A percentile compares a stretch with the other conserved stretches of the same genome.
phyloP scores from a whole-genome alignment of 2,113 vertebrate species.

The Ammodytes dubius region DNA sequence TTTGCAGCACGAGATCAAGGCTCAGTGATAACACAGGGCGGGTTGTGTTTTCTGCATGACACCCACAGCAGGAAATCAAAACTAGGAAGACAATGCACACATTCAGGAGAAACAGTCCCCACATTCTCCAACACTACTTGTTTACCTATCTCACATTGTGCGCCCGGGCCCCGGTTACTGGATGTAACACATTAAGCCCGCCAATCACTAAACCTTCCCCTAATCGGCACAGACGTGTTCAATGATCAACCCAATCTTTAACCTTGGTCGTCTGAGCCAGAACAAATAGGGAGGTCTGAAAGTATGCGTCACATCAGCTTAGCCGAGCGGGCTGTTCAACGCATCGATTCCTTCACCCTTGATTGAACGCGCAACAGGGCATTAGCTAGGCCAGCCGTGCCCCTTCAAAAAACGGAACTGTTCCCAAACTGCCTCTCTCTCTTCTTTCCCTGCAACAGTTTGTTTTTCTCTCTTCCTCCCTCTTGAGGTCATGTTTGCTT shows the following conservation, averaged over 20 bases:
- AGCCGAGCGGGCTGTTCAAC: conserved; percentile 60
- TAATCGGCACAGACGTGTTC: conserved; percentile 78
- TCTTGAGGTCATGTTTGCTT: conserved; percentile 57
- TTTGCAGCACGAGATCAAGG: conserved; percentile 29
- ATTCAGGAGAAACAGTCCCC: conserved; percentile 46
- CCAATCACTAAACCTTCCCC: conserved; percentile 73
- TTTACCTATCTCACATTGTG: conserved; percentile 74
- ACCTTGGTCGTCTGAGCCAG: conserved; percentile 76
- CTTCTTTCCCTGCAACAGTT: conserved; percentile 37
- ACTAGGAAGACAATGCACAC: conserved; percentile 33
- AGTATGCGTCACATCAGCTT: conserved; percentile 77
- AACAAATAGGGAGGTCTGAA: conserved; percentile 75
- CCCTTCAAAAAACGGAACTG: conserved; percentile 27
- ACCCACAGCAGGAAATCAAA: conserved; percentile 11
- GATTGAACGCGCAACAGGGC: conserved; percentile 74
- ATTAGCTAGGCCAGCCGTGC: conserved; percentile 73
- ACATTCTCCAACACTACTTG: conserved; percentile 61
- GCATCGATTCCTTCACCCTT: conserved; percentile 76
- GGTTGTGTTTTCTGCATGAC: conserved; percentile 19
- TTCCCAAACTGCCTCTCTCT: conserved; percentile 1
- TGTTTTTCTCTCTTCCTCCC: conserved; percentile 24
- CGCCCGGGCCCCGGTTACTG: conserved; percentile 46
- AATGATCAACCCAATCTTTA: conserved; percentile 82
- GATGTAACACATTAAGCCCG: conserved; percentile 79
- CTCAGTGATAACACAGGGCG: conserved; percentile 36